Conservation (phyloP, 2,888 invertebrate species). For the Nyleta sp. region DNA sequence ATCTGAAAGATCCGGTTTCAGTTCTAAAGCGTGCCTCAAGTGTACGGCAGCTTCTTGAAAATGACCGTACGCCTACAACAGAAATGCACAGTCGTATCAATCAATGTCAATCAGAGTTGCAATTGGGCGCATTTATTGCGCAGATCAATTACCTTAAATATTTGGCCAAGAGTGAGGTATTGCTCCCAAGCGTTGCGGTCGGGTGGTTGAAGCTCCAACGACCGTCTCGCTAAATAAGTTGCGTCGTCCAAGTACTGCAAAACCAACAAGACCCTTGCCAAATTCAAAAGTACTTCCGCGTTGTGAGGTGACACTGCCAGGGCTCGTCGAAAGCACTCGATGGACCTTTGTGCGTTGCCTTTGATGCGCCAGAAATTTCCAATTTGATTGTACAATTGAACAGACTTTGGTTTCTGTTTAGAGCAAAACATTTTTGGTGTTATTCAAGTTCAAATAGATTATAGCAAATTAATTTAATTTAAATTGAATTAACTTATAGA, state of each 20-base stretch:
- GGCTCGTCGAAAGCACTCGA: slow-evolving; percentile 94
- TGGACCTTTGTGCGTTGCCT: slow-evolving; percentile 93
- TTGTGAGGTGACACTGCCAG: slow-evolving; percentile 93
- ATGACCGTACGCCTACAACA: slow-evolving; percentile 89
- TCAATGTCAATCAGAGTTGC: no score
- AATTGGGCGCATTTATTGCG: no score
- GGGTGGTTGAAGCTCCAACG: slow-evolving; percentile 92
- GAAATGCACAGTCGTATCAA: not conserved
- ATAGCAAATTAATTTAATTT: no score
- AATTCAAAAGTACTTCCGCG: slow-evolving; percentile 92
- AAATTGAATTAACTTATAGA: no score
- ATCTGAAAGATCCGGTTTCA: slow-evolving; percentile 93
- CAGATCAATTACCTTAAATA: slow-evolving; percentile 86
- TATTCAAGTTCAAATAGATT: no score
- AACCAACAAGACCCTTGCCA: slow-evolving; percentile 92
- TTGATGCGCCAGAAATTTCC: slow-evolving; percentile 96
- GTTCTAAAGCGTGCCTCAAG: slow-evolving; percentile 90
- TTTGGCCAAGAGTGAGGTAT: slow-evolving; percentile 95
- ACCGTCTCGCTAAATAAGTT: slow-evolving; percentile 92
- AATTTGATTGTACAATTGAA: slow-evolving; percentile 94
- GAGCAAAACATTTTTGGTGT: not conserved
- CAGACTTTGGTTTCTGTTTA: slow-evolving; percentile 89
- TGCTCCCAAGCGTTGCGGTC: slow-evolving; percentile 96
- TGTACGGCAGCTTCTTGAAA: slow-evolving; percentile 94
- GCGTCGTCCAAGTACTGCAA: slow-evolving; percentile 95